A percentile compares a stretch with the other conserved stretches of the same genome.
phyloP scores from a whole-genome alignment of 2,113 vertebrate species.

The Balaenoptera acutorostrata region DNA sequence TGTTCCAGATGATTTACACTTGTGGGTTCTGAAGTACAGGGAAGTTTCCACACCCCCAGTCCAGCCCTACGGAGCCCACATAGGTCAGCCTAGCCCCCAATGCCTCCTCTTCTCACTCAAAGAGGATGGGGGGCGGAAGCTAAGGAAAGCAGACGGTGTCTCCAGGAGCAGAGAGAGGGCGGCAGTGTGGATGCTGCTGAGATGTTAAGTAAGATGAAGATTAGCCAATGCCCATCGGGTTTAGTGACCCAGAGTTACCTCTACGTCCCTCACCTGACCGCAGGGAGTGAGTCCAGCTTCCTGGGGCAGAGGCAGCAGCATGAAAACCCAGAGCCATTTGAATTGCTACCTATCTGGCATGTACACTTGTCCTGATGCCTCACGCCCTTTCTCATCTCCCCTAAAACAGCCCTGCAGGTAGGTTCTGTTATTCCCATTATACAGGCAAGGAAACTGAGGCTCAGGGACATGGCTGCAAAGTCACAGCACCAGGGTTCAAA shows the following conservation, averaged over 20 bases:
- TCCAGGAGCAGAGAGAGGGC: background rate
- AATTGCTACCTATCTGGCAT: background rate
- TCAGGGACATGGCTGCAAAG: background rate
- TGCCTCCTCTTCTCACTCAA: background rate
- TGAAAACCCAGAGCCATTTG: background rate
- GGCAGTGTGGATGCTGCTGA: background rate
- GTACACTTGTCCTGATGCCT: background rate
- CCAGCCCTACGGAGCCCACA: background rate
- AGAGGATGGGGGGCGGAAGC: background rate
- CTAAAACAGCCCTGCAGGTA: background rate
- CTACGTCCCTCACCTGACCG: background rate
- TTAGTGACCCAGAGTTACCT: background rate
- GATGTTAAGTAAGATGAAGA: background rate
- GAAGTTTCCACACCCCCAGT: background rate
- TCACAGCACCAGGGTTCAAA: background rate
- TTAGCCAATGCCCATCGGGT: fast-evolving
- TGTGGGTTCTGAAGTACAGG: background rate
- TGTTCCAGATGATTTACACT: background rate
- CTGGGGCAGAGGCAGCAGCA: background rate
- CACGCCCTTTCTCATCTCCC: background rate
- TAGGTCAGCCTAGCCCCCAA: fast-evolving
- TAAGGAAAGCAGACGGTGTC: background rate
- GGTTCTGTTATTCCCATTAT: background rate
- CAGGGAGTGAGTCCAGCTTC: background rate
- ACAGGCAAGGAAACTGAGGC: background rate